Base-by-base conservation (phyloP, 1,140 invertebrate genomes). In the Leptoteleia sp. region DNA sequence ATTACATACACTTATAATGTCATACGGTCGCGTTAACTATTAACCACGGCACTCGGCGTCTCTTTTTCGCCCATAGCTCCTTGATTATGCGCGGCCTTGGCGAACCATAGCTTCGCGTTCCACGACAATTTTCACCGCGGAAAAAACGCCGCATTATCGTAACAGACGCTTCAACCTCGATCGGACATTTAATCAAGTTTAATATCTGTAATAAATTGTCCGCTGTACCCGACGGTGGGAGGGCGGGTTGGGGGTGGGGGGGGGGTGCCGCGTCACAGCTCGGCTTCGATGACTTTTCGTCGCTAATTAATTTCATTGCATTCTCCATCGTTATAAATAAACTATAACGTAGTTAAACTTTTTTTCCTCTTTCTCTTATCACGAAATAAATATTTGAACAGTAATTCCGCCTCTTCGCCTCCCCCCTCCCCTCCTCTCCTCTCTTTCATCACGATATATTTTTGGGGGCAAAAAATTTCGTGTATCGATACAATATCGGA, bases 11-110 rank as follows among this genome's bases (percentile, higher is more conserved):
- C 38, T 77, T 77, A 71, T 71, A 77, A 65, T 77, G 67, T 77
- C 75, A 77, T 77, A 65, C 45, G 59, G 59, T 65, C 75, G 65
- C 59, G 75, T 65, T 71, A 70, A 71, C 59, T 71, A 71, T 71
- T 54, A 77, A 71, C 67, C 55, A 4, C 61, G 11, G 48, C 22
- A 25, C 22, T 52, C 61, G 27, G 64, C 61, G 75, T 65, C 27
- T 71, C 61, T 67, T 61, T 65, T 61, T 37, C 8, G 35, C 59
- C 67, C 65, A 64, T 71, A 64, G n/a, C n/a, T n/a, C n/a, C n/a
- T n/a, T n/a, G 57, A 52, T 71, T 71, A 59, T 33, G 52, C 67
- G 45, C 52, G 67, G 8, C 75, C 75, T 77, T 67, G 59, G 31
- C 48, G n/a, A 57, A 61, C 64, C 73, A 67, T 65, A 38, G 45